A percentile compares a stretch with the other conserved stretches of the same genome.
These are phyloP conservation scores for Gephyroberyx darwinii DNA, from an alignment of 2,797 vertebrate genomes.

Conservation along the genomic window DNA sequence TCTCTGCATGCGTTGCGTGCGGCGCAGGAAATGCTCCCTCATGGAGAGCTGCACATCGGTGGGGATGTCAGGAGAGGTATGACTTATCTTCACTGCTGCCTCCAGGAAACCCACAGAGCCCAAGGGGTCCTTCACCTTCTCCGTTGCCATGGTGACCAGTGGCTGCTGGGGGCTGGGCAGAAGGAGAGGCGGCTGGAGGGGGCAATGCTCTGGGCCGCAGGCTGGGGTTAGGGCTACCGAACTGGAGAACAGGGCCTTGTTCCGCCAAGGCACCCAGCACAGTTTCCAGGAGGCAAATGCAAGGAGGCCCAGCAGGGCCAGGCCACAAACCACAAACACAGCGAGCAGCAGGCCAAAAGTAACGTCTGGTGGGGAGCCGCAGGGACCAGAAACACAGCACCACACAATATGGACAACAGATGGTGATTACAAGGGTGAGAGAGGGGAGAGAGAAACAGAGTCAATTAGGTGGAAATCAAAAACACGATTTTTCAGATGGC, in stretches of 20 bases:
- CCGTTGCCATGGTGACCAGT: slow-evolving; percentile 89
- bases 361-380: slow-evolving; percentile 82
- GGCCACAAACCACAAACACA: slow-evolving; percentile 89
- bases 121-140: slow-evolving; percentile 92
- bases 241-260: slow-evolving; percentile 84
- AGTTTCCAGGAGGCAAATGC: slow-evolving; percentile 95
- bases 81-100: slow-evolving; percentile 98
- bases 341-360: slow-evolving; percentile 90
- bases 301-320: slow-evolving; percentile 92
- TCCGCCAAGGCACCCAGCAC: slow-evolving; percentile 90
- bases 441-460: slow-evolving; percentile 63
- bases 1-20: slow-evolving; percentile 91
- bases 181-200: slow-evolving; percentile 57
- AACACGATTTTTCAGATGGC: slow-evolving; percentile 31
- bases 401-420: slow-evolving; percentile 83
- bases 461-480: slow-evolving; percentile 52
- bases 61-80: slow-evolving; percentile 96
- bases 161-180: slow-evolving; percentile 70
- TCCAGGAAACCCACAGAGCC: slow-evolving; percentile 91
- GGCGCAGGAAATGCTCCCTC: slow-evolving; percentile 93
- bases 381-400: slow-evolving; percentile 60
- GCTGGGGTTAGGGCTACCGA: slow-evolving; percentile 71
- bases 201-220: slow-evolving; percentile 66
- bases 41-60: slow-evolving; percentile 97
- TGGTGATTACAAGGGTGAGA: slow-evolving; percentile 69